Evolutionary conservation across 2,113 vertebrate species (phyloP), one percentile per base, ranked within the genome.

Genomic region (Heterochromis multidens): DNA sequence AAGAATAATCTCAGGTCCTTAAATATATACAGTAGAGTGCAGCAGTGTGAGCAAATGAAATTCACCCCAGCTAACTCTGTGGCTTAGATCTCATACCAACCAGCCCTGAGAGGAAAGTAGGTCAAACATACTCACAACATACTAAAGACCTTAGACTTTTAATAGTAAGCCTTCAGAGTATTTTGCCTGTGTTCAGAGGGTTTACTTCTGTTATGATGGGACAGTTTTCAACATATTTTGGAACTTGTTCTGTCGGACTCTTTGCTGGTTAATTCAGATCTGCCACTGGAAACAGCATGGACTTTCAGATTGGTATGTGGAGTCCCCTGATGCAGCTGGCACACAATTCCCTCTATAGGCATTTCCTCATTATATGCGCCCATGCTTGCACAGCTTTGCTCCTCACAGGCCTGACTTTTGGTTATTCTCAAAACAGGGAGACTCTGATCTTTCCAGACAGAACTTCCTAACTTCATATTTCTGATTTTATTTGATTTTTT

Each of bases 341-440:
- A 87, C 81, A 82, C 72, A 88, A 80, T 81, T 86, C 84, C 72
- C 82, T 93, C 80, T 87, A 57, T 80, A 84, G 82, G 86, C 87
- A 94, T 94, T 94, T 93, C 93, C 93, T 95, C 91, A 83, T 93
- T 93, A 81, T 77, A 57, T 89, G 82, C 84, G 82, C 60, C 84
- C 79, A 35, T 92, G 91, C 65, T 65, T 84, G 79, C 85, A 89
- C 81, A 85, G 43, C 80, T 77, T 58, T 76, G 81, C 84, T 80
- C 7, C 81, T 60, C 49, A 37, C 40, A 81, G 80, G 67, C 62
- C 79, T 19, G 60, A 57, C 79, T 27, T 37, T 21, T 62, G 84
- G 56, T 81, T 58, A 86, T 60, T 57, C 35, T 59, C 63, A 54
- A 59, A 57, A 40, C 62, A 80, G 27, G 21, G 37, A 56, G 43